phyloP scores from a whole-genome alignment of 2,888 invertebrate species.

The Himalopsyche japonica region DNA sequence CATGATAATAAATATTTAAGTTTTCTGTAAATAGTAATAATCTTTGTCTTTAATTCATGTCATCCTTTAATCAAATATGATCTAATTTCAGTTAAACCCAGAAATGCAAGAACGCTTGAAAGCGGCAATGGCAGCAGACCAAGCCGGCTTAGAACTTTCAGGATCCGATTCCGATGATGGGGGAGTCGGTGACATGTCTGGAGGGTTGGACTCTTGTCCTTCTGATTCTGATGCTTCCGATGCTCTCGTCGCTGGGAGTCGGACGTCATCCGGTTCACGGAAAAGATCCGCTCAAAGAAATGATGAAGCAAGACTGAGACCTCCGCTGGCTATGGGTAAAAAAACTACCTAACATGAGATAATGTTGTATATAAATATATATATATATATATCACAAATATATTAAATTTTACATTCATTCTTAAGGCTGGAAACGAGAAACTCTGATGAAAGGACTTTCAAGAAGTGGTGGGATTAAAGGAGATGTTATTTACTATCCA shows the following conservation, averaged over 20 bases:
- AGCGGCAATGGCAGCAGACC: conserved; percentile 53
- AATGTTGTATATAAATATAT: too few species aligned
- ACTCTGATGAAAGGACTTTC: conserved; percentile 87
- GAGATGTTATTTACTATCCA: conserved; percentile 90
- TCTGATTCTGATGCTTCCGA: conserved; percentile 50
- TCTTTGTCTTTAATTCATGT: neutral
- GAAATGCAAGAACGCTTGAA: conserved; percentile 54
- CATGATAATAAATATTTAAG: too few species aligned
- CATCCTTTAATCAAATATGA: neutral
- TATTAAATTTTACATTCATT: neutral
- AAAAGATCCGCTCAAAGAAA: conserved; percentile 42
- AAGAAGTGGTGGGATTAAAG: conserved; percentile 82
- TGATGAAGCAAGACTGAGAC: conserved; percentile 50
- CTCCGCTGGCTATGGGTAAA: conserved; percentile 51
- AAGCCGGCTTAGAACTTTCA: conserved; percentile 45
- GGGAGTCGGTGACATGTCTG: conserved; percentile 42
- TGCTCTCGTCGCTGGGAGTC: neutral
- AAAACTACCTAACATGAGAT: neutral
- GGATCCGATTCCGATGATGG: conserved; percentile 26
- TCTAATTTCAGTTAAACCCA: conserved; percentile 33
- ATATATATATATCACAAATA: too few species aligned
- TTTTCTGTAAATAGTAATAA: too few species aligned
- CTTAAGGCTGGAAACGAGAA: conserved; percentile 86
- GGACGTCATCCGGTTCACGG: neutral
- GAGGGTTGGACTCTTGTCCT: conserved; percentile 49